Evolutionary conservation across 2,113 vertebrate genomes (phyloP).

Genomic region (Amphiprion percula): DNA sequence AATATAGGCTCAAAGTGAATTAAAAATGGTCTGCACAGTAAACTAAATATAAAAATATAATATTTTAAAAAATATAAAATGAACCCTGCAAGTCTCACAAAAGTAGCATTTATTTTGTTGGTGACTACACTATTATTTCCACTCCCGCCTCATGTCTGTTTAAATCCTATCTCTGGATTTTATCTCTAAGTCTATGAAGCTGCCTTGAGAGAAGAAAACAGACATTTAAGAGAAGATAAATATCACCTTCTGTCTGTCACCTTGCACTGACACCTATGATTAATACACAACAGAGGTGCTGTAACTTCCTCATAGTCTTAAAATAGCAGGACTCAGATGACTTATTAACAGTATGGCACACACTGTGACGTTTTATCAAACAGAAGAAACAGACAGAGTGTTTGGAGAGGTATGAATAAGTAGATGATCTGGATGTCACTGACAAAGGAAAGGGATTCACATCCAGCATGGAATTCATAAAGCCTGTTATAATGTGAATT

Average conservation of each 20-base stretch:
- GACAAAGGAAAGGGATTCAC: background rate
- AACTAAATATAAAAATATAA: too few species aligned
- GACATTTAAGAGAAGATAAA: background rate
- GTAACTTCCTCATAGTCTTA: constrained; percentile 11
- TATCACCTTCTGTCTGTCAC: constrained; percentile 21
- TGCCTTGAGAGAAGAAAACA: background rate
- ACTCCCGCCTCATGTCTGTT: too few species aligned
- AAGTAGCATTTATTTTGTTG: too few species aligned
- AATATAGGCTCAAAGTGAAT: too few species aligned
- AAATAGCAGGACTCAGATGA: constrained; percentile 44
- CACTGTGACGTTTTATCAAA: background rate
- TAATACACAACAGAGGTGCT: constrained; percentile 22
- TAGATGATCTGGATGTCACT: background rate
- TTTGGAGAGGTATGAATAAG: background rate
- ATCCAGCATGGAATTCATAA: background rate
- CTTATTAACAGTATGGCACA: constrained; percentile 47
- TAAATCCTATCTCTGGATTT: background rate
- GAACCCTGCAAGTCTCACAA: too few species aligned
- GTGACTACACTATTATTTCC: too few species aligned
- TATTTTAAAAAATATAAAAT: too few species aligned
- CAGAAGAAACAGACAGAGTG: background rate
- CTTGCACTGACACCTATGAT: constrained; percentile 11
- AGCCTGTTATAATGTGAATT: background rate
- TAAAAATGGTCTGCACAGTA: too few species aligned
- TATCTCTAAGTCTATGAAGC: too few species aligned